These are phyloP conservation scores for Podocnemis expansa DNA, from an alignment of 2,113 vertebrate species.

Conservation along the genomic window DNA sequence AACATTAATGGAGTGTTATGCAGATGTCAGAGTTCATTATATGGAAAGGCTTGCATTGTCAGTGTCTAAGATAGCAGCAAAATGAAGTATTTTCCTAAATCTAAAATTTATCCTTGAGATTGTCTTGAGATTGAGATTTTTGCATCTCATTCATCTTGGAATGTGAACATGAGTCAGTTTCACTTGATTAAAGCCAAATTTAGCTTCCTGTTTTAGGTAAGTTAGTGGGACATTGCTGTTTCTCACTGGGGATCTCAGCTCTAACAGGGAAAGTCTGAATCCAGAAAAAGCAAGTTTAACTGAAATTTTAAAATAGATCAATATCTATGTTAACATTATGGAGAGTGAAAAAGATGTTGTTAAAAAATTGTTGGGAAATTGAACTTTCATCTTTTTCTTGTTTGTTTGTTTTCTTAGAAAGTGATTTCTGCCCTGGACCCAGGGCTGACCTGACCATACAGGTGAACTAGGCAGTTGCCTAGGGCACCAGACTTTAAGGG, in stretches of 20 bases:
- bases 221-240: background rate
- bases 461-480: too few species aligned
- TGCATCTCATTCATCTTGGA: background rate
- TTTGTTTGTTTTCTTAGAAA: background rate
- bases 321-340: background rate
- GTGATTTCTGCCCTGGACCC: background rate
- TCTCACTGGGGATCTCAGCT: background rate
- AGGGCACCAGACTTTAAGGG: too few species aligned
- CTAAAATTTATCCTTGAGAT: background rate
- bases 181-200: background rate
- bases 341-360: background rate
- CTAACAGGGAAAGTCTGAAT: background rate
- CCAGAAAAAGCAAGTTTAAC: background rate
- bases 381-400: background rate
- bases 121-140: background rate
- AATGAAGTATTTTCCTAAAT: background rate
- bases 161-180: background rate
- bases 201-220: background rate
- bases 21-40: accelerated
- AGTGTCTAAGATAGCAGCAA: background rate
- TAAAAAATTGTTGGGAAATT: background rate
- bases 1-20: background rate
- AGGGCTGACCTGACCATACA: too few species aligned
- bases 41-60: background rate
- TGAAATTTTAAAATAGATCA: background rate